A percentile compares a stretch with the other conserved stretches of the same genome.
Evolutionary conservation across 2,797 vertebrate species (phyloP).

Genomic region (Coreius guichenoti): DNA sequence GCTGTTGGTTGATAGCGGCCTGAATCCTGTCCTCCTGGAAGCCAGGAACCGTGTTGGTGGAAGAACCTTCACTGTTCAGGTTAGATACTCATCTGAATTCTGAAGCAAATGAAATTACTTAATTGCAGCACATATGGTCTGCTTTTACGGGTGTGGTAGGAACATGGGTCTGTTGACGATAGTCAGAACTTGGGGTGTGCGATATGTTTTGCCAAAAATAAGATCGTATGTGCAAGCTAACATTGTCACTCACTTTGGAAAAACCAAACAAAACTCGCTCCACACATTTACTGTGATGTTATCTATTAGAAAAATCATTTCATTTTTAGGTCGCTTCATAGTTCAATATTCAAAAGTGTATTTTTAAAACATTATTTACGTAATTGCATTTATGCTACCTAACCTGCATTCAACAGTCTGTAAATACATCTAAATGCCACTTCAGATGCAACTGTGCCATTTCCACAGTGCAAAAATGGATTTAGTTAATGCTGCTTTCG

Average conservation of each 20-base stretch:
- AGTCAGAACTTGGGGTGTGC: neutral
- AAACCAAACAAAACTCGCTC: neutral
- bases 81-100: constrained; percentile 68
- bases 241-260: neutral
- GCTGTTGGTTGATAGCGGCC: constrained; percentile 84
- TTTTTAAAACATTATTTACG: neutral
- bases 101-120: neutral
- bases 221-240: too few species aligned
- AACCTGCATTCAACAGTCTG: neutral
- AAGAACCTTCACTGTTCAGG: constrained; percentile 90
- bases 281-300: neutral
- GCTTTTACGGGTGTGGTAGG: neutral
- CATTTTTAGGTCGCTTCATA: neutral
- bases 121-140: neutral
- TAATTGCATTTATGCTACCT: neutral
- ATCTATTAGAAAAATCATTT: neutral
- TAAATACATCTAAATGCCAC: neutral
- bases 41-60: constrained; percentile 93
- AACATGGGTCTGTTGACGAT: neutral
- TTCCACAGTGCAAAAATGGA: neutral
- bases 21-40: constrained; percentile 90
- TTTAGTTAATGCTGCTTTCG: neutral
- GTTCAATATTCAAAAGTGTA: neutral
- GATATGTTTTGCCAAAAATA: neutral
- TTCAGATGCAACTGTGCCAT: neutral